Base-by-base conservation (phyloP, 2,888 invertebrate species). In the Branchellion lobata region DNA sequence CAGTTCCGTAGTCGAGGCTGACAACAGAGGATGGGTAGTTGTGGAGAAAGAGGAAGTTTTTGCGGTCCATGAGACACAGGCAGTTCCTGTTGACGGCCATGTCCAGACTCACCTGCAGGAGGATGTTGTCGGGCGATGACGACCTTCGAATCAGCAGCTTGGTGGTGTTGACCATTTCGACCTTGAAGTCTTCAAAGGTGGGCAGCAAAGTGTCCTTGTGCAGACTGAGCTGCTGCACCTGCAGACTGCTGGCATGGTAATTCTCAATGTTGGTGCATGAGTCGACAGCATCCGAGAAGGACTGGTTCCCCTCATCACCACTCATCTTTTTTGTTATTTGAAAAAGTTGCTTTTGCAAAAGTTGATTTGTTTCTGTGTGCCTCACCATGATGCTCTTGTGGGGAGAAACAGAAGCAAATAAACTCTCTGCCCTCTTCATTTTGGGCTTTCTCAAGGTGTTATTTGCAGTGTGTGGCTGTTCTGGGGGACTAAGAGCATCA, bases 341-440 rank as follows among this genome's bases (percentile, higher is more conserved):
- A 57, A 57, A 57, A 57, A 57, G 61, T 57, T 57, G 61, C 3
- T 57, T 57, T 24, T 57, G 61, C 24, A 57, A 57, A 18, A 5
- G 61, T 57, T 24, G 3, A 24, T 57, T 57, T n/a, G 61, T 57
- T 57, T 57, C 61, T 3, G 24, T 24, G 61, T 57, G 61, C 61
- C 61, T 57, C 24, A 57, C 61, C 21, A 24, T 24, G 5, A 57
- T 57, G 24, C 24, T 57, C 24, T n/a, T 57, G 24, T 57, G 24
- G 3, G 21, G 24, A 57, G 61, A n/a, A 18, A 57, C 14, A 8
- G 61, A 18, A 3, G 5, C 61, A n/a, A 57, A 57, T n/a, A 57
- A n/a, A 24, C 61, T 57, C 24, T 57, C 61, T 14, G 61, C 61
- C 24, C 61, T 57, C 24, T 57, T 57, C 61, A 57, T n/a, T 57